These are phyloP conservation scores for Magallana gigas DNA, from an alignment of 1,140 invertebrate genomes.

Conservation along the genomic window DNA sequence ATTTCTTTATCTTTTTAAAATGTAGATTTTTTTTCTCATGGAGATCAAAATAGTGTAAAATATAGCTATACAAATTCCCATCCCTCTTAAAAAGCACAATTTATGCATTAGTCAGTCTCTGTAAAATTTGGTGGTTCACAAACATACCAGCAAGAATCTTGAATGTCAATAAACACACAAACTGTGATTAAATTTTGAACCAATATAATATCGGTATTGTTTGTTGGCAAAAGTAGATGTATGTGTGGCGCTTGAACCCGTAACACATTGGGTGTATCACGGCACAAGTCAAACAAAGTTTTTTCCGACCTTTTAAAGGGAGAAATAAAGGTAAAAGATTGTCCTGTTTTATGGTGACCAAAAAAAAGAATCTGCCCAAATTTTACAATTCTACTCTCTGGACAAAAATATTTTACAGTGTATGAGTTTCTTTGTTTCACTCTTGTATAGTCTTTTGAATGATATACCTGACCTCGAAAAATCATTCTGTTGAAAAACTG, in stretches of 20 bases:
- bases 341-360: not conserved
- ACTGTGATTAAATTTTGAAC: no score
- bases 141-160: no score
- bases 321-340: not conserved
- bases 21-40: no score
- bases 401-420: slow-evolving; percentile 35
- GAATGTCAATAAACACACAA: no score
- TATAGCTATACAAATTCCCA: no score
- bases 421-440: not conserved
- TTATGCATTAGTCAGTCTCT: no score
- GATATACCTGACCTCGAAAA: slow-evolving; percentile 31
- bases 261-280: not conserved
- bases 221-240: no score
- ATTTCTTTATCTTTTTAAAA: no score
- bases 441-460: slow-evolving; percentile 17
- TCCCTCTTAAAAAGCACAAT: no score
- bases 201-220: no score
- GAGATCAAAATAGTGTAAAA: no score
- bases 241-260: not conserved
- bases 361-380: slow-evolving; percentile 29
- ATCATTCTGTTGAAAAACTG: slow-evolving; percentile 22
- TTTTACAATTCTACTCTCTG: not conserved
- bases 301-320: not conserved
- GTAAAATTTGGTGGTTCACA: no score
- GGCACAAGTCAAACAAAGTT: not conserved